Base-by-base conservation (phyloP, 2,888 invertebrate species). In the Brachyptera risi region DNA sequence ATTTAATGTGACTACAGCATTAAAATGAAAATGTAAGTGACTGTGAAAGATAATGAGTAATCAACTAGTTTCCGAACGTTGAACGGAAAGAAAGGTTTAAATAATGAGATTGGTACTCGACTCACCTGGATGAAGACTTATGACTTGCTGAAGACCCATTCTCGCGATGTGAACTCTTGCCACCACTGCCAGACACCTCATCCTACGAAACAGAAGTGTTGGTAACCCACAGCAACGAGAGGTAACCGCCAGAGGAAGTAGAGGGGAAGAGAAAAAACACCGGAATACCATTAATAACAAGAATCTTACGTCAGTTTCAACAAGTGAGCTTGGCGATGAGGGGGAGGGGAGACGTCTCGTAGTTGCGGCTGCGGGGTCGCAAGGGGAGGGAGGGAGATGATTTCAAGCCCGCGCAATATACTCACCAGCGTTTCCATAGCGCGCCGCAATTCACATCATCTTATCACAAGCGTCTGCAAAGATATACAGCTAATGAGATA, bases 71-170 rank as follows among this genome's bases (percentile, higher is more conserved):
- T n/a, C n/a, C n/a, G n/a, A n/a, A n/a, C n/a, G n/a, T n/a, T n/a
- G n/a, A n/a, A n/a, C n/a, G n/a, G n/a, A n/a, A n/a, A 19, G 17
- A 42, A 42, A 42, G 2, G 17, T n/a, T 2, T 47, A n/a, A 2
- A 44, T 47, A 13, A 11, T 11, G 31, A 31, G 31, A 11, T 31
- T 19, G 3, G 9, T 24, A 23, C 23, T 47, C 24, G 5, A 77
- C 79, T 79, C 74, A 82, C 82, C 81, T 79, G 63, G 80, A 79
- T 26, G 76, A n/a, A n/a, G n/a, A 73, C 67, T 78, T 77, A 66
- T 76, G 78, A 65, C 77, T 73, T 67, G 82, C 83, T 68, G 68
- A 67, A 15, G 67, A 62, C 56, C 82, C 83, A 73, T 87, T 82
- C 72, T 82, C 86, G 58, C 67, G 68, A 23, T 65, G 61, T 24